phyloP scores from a whole-genome alignment of 2,888 invertebrate genomes.

The Pollenia griseotomentosa region DNA sequence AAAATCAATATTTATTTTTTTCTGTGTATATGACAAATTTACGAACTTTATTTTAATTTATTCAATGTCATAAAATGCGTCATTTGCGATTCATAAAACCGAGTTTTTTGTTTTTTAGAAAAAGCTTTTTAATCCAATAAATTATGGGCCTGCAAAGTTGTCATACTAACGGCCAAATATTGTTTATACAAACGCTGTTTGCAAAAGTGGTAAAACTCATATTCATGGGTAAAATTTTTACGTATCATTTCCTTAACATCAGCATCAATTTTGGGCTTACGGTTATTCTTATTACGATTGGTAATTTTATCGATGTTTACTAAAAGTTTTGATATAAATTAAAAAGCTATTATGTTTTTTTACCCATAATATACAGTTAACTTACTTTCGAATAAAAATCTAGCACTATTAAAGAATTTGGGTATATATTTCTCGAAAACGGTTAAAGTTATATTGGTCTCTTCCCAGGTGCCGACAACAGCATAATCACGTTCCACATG shows the following conservation, averaged over 20 bases:
- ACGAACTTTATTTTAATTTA: too few species aligned
- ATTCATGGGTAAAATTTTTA: conserved; percentile 93
- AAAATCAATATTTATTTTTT: too few species aligned
- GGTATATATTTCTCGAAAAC: conserved; percentile 94
- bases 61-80: too few species aligned
- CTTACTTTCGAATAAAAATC: conserved; percentile 90
- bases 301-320: conserved; percentile 78
- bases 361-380: conserved; percentile 44
- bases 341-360: background rate
- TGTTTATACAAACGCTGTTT: conserved; percentile 92
- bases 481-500: conserved; percentile 94
- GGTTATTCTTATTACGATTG: conserved; percentile 92
- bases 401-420: conserved; percentile 91
- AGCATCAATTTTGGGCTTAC: conserved; percentile 93
- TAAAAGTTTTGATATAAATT: conserved; percentile 61
- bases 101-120: background rate
- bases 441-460: conserved; percentile 92
- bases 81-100: too few species aligned
- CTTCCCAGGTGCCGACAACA: conserved; percentile 94
- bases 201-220: conserved; percentile 95
- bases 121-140: conserved; percentile 69
- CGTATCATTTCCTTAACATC: conserved; percentile 93
- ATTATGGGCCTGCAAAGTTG: conserved; percentile 74
- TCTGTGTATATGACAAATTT: too few species aligned
- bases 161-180: conserved; percentile 79